phyloP scores from a whole-genome alignment of 2,797 vertebrate genomes.

The Platyrinchus mystaceus region DNA sequence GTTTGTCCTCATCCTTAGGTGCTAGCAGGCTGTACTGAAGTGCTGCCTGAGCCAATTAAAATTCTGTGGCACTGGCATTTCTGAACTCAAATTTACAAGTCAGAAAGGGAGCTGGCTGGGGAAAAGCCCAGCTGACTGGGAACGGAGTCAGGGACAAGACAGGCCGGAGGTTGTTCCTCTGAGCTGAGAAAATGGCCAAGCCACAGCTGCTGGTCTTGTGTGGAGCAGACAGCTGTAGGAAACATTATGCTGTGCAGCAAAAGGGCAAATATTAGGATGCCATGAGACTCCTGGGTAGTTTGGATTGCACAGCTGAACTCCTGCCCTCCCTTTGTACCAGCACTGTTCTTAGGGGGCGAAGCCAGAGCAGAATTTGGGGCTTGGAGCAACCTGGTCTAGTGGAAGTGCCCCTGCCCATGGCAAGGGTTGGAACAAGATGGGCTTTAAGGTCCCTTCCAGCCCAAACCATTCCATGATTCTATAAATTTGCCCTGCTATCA shows the following conservation, averaged over 20 bases:
- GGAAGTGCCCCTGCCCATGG: background rate
- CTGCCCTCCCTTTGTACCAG: background rate
- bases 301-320: background rate
- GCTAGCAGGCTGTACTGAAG: background rate
- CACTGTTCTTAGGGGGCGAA: background rate
- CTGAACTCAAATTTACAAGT: background rate
- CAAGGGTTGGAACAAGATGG: background rate
- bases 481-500: background rate
- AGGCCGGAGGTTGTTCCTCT: background rate
- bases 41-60: background rate
- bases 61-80: background rate
- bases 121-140: background rate
- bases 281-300: background rate
- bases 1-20: background rate
- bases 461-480: background rate
- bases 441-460: background rate
- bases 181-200: conserved; percentile 16
- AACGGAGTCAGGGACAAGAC: background rate
- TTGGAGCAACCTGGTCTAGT: background rate
- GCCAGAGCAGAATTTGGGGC: background rate
- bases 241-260: conserved; percentile 16
- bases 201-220: conserved; percentile 41
- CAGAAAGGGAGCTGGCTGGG: background rate
- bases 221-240: conserved; percentile 45
- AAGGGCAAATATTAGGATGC: conserved; percentile 24